Base-by-base conservation (phyloP, 2,888 invertebrate species). In the Tetheella fluctuosa region DNA sequence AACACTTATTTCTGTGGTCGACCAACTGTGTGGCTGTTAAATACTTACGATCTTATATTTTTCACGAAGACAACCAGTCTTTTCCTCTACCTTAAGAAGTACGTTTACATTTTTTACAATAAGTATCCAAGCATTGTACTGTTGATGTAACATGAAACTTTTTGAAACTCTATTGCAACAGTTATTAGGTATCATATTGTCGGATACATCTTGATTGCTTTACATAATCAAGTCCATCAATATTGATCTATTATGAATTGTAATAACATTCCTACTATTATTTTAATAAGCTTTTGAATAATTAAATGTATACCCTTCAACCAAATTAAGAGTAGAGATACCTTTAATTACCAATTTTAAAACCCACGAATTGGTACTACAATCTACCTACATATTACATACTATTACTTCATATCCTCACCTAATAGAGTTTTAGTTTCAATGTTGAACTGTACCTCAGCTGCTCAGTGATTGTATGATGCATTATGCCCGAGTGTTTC, bases 1-100 rank as follows among this genome's bases (percentile, higher is more conserved):
- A 79, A 80, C 81, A 83, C 85, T 89, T 89, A 83, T 83, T 86
- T 83, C 85, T 88, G 80, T 90, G 85, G 83, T 82, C 84, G 81
- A 85, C 80, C 76, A 84, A 81, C 78, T 90, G 84, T 86, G 81
- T 89, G 85, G 85, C 86, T 91, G 88, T 89, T 85, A 71, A 77
- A 25, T 25, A 25, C 6, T 76, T 70, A 73, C 65, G 70, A 74
- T 74, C 67, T 73, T 75, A 74, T 74, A 80, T 71, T 70, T 76
- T 76, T 78, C 77, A 74, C 69, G 74, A 78, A 77, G 77, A 71
- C 70, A 69, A 48, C 63, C 58, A 64, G 68, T 65, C 60, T 69
- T 73, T 74, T 69, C 60, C 64, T 61, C 64, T 72, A 60, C 70
- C 57, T 70, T 60, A 64, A 62, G 77, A 83, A 84, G 80, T 82